Percentiles rank a stretch among this genome's conserved stretches.
Evolutionary conservation across 2,797 vertebrate species (phyloP).

Genomic region (Acanthornis magna): DNA sequence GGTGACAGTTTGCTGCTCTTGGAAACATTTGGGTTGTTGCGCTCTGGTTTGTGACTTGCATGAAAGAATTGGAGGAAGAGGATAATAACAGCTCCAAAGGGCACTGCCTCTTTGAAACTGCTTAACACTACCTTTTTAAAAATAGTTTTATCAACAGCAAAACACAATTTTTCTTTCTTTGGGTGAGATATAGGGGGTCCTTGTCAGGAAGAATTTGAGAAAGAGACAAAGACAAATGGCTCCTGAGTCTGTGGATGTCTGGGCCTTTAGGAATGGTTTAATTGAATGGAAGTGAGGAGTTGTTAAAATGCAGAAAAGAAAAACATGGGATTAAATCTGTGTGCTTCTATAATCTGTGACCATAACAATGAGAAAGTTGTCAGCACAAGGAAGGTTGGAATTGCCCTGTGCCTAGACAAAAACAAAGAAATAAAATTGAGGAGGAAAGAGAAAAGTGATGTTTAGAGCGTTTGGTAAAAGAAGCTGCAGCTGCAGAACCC

Average conservation of each 20-base stretch:
- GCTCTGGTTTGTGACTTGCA: background rate
- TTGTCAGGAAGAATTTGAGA: background rate
- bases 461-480: background rate
- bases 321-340: background rate
- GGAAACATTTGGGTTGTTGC: background rate
- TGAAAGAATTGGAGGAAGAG: conserved; percentile 51
- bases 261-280: background rate
- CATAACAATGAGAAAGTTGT: background rate
- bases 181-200: background rate
- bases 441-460: background rate
- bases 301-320: background rate
- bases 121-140: background rate
- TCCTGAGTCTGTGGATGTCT: background rate
- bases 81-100: background rate
- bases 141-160: background rate
- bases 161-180: background rate
- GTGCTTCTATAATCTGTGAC: background rate
- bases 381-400: background rate
- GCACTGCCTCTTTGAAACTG: background rate
- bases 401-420: background rate
- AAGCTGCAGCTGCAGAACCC: background rate
- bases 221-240: background rate
- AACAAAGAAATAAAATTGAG: background rate
- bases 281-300: background rate
- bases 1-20: background rate